Evolutionary conservation across 2,797 vertebrate species (phyloP).

Genomic region (Anguilla obscura): DNA sequence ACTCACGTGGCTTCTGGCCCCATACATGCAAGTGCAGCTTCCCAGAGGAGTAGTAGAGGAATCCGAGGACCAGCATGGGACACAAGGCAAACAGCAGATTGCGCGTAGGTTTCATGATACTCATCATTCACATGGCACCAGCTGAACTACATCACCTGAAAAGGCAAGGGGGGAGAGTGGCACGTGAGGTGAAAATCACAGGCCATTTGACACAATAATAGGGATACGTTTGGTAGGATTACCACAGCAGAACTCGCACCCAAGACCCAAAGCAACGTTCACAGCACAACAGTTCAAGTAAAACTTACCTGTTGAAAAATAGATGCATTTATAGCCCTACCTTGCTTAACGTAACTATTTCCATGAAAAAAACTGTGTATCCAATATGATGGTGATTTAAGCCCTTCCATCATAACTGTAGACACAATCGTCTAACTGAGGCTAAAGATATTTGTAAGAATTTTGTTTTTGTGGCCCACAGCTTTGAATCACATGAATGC

Average conservation of each 20-base stretch:
- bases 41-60: slow-evolving; percentile 93
- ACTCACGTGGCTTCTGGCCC: slow-evolving; percentile 94
- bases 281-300: neutral
- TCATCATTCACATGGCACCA: slow-evolving; percentile 89
- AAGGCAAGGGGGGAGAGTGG: slow-evolving; percentile 15
- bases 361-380: neutral
- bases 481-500: no score
- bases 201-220: slow-evolving; percentile 3
- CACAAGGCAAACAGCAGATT: slow-evolving; percentile 94
- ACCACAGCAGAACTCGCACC: neutral
- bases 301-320: neutral
- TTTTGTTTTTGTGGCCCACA: no score
- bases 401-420: neutral
- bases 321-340: neutral
- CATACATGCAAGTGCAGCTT: slow-evolving; percentile 89
- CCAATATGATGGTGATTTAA: neutral
- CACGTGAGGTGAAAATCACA: neutral
- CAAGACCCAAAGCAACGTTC: neutral
- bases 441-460: neutral
- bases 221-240: neutral
- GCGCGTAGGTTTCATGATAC: slow-evolving; percentile 89
- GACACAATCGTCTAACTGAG: neutral
- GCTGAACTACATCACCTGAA: slow-evolving; percentile 80
- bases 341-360: neutral
- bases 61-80: slow-evolving; percentile 91